A percentile compares a stretch with the other conserved stretches of the same genome.
Evolutionary conservation across 1,140 invertebrate species (phyloP).

Genomic region (Drosophila equinoxialis): DNA sequence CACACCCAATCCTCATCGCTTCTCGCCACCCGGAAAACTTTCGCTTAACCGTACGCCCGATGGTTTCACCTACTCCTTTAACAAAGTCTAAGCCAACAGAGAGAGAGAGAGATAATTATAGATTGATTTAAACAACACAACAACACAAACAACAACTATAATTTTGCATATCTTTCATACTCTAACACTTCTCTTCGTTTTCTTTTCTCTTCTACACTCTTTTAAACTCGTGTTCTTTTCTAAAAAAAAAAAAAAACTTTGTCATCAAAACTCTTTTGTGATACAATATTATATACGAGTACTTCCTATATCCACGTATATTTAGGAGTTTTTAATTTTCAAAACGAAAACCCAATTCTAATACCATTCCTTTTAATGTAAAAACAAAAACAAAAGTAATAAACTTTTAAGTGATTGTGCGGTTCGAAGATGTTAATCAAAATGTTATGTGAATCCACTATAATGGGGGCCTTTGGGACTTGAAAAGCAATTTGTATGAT

Average conservation of each 20-base stretch:
- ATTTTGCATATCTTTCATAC: slow-evolving; percentile 22
- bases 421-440: slow-evolving; percentile 53
- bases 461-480: slow-evolving; percentile 58
- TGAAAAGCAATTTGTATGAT: slow-evolving; percentile 56
- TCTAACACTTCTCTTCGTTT: slow-evolving; percentile 3
- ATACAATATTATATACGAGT: slow-evolving; percentile 39
- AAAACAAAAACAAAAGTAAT: slow-evolving; percentile 63
- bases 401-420: slow-evolving; percentile 62
- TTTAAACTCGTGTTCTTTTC: slow-evolving; percentile 5
- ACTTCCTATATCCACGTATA: slow-evolving; percentile 63
- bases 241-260: slow-evolving; percentile 11
- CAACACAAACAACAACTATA: slow-evolving; percentile 19
- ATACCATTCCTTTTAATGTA: slow-evolving; percentile 40
- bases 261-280: slow-evolving; percentile 76
- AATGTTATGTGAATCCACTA: slow-evolving; percentile 21
- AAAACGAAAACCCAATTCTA: slow-evolving; percentile 2
- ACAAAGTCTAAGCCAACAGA: slow-evolving; percentile 84
- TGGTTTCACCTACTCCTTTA: slow-evolving; percentile 92
- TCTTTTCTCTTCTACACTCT: not conserved
- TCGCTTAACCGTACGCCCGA: slow-evolving; percentile 92
- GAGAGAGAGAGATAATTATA: slow-evolving; percentile 56
- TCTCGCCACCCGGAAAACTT: slow-evolving; percentile 92
- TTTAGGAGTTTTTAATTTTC: slow-evolving; percentile 42
- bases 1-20: slow-evolving; percentile 88
- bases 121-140: slow-evolving; percentile 47